Conservation (phyloP, 2,888 invertebrate genomes). For the Priocnemis perturbator region DNA sequence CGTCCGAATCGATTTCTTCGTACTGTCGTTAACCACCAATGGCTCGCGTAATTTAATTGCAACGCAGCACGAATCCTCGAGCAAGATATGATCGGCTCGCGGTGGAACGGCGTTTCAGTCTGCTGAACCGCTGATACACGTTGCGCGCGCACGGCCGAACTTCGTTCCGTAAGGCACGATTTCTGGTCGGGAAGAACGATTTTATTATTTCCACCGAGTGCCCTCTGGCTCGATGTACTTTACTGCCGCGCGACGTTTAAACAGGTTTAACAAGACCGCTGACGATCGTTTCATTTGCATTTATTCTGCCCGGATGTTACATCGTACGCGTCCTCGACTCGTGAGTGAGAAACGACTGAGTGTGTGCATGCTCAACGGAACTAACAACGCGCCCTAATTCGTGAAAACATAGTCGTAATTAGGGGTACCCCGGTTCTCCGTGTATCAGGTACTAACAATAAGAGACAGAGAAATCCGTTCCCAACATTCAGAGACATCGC, state of each 20-base stretch:
- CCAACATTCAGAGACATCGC: no score
- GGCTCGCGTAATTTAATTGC: constrained; percentile 61
- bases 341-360: background rate
- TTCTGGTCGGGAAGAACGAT: constrained; percentile 47
- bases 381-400: no score
- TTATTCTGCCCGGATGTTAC: constrained; percentile 46
- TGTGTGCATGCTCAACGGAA: no score
- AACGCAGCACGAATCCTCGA: constrained; percentile 48
- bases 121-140: constrained; percentile 39
- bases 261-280: constrained; percentile 55
- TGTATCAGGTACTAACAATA: no score
- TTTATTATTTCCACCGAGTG: constrained; percentile 51
- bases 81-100: constrained; percentile 29
- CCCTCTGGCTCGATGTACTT: constrained; percentile 37
- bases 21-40: constrained; percentile 58
- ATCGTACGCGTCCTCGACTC: background rate
- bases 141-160: background rate
- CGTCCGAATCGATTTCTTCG: constrained; percentile 50
- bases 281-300: constrained; percentile 62
- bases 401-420: no score
- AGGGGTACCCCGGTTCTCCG: no score
- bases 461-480: no score
- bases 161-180: constrained; percentile 3
- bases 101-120: constrained; percentile 27
- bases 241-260: constrained; percentile 52